Base-by-base conservation (phyloP, 2,113 vertebrate genomes). In the Malurus melanocephalus region DNA sequence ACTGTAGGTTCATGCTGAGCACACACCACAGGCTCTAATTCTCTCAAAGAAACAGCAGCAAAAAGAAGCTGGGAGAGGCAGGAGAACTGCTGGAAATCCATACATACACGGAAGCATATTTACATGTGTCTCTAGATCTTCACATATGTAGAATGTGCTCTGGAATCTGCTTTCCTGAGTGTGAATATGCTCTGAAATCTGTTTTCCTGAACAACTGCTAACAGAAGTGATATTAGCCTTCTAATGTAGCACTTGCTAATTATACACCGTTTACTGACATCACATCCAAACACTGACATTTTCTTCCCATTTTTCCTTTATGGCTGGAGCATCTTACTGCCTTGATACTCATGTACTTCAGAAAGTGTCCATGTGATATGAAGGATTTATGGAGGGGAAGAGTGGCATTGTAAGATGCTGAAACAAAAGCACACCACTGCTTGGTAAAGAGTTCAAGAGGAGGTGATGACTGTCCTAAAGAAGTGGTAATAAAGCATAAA, bases 181-280 rank as follows among this genome's bases (percentile, higher is more conserved):
- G 46, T 32, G 33, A 80, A 81, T 91, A 81, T 94, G 92, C 66
- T 92, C 69, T 67, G 73, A 95, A 94, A 94, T 93, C 89, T 94
- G 93, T 86, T 94, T 69, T 80, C 69, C 49, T 68, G 77, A 88
- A 78, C 73, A 92, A 95, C 90, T 92, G 86, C 62, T 94, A 93
- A 79, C 61, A 68, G 80, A 93, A 95, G 57, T 76, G 26, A 7
- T 75, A 93, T 93, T 95, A 95, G 90, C 80, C 49, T 84, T 61
- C 69, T 80, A 81, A 75, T 84, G 26, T 32, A 84, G 59, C 61
- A 84, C 61, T 90, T 88, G n/a, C n/a, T 94, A 90, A 93, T 93
- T 92, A 94, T n/a, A 86, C 43, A 78, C 22, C 61, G 84, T 94
- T 94, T 95, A 84, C 69, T 33, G 90, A 88, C 80, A 84, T 33